Evolutionary conservation across 2,797 vertebrate species (phyloP).

Genomic region (Pelobates cultripes): DNA sequence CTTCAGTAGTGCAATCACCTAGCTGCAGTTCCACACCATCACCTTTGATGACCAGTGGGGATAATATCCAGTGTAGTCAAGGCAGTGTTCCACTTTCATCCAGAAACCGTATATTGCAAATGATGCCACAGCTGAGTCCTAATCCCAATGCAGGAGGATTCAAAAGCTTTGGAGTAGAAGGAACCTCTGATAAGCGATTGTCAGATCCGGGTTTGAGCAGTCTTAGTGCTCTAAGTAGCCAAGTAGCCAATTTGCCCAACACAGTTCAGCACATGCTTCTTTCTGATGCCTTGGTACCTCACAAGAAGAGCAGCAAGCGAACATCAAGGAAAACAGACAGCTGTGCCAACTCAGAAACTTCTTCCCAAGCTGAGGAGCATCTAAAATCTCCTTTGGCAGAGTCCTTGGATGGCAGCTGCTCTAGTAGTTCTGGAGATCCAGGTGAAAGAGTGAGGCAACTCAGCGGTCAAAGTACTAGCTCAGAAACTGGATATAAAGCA

Average conservation of each 20-base stretch:
- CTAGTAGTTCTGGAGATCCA: constrained; percentile 79
- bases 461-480: constrained; percentile 87
- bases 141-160: constrained; percentile 73
- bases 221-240: constrained; percentile 93
- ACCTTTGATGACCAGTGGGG: constrained; percentile 85
- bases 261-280: constrained; percentile 96
- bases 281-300: constrained; percentile 89
- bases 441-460: constrained; percentile 82
- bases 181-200: constrained; percentile 82
- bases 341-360: constrained; percentile 81
- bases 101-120: constrained; percentile 84
- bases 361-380: constrained; percentile 81
- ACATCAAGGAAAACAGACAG: constrained; percentile 75
- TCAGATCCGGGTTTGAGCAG: constrained; percentile 92
- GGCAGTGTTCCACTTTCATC: constrained; percentile 78
- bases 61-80: constrained; percentile 79
- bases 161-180: constrained; percentile 77
- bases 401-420: constrained; percentile 80
- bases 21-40: constrained; percentile 97
- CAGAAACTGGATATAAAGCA: constrained; percentile 81
- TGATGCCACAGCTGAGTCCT: constrained; percentile 88
- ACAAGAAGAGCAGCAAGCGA: constrained; percentile 84
- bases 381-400: constrained; percentile 78
- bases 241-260: constrained; percentile 96
- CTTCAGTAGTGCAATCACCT: constrained; percentile 96